phyloP scores from a whole-genome alignment of 2,113 vertebrate genomes.

The Syngnathus scovelli region DNA sequence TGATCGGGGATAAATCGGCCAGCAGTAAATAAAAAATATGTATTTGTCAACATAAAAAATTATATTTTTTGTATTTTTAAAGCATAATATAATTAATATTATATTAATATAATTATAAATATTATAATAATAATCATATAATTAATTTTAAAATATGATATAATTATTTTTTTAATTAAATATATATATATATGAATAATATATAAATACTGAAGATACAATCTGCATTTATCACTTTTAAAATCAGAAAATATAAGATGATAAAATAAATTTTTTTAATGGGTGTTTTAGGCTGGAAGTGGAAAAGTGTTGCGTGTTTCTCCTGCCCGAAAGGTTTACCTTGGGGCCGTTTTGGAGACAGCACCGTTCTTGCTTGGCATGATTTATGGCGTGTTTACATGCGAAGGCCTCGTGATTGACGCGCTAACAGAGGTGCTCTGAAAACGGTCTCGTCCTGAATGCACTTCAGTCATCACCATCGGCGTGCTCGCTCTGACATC shows the following conservation, averaged over 20 bases:
- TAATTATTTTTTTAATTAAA: too few relatives aligned
- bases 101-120: too few relatives aligned
- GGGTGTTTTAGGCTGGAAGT: background rate
- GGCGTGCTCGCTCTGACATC: constrained; percentile 10
- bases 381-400: constrained; percentile 55
- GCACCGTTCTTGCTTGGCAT: constrained; percentile 21
- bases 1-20: background rate
- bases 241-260: background rate
- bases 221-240: background rate
- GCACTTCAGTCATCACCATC: constrained; percentile 5
- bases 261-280: background rate
- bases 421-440: constrained; percentile 35
- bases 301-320: constrained; percentile 8
- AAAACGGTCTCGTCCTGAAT: constrained; percentile 20
- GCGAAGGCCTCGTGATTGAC: constrained; percentile 46
- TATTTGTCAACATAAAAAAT: too few relatives aligned
- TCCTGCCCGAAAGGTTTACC: constrained; percentile 26
- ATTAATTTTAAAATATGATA: too few relatives aligned
- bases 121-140: too few relatives aligned
- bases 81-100: too few relatives aligned
- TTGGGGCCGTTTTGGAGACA: constrained; percentile 13
- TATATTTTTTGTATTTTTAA: too few relatives aligned
- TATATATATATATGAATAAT: too few relatives aligned
- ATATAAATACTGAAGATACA: background rate
- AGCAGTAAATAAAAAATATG: background rate